phyloP scores from a whole-genome alignment of 2,113 vertebrate species.

The Syngnathoides biaculeatus region DNA sequence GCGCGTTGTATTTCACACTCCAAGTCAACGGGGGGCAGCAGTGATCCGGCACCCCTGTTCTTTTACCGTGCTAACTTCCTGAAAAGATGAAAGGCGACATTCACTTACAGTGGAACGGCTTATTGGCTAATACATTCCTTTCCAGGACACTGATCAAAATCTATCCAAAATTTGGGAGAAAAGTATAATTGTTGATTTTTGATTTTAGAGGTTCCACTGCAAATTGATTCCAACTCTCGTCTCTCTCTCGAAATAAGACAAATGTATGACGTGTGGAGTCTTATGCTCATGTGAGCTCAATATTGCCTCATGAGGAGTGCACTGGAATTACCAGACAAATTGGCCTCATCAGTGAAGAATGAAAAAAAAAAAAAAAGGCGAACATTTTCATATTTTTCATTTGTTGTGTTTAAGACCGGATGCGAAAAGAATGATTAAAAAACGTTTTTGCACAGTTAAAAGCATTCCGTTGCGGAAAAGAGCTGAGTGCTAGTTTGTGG shows the following conservation, averaged over 20 bases:
- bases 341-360: neutral
- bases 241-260: neutral
- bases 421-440: neutral
- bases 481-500: constrained; percentile 2
- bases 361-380: neutral
- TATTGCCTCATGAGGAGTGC: neutral
- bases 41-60: neutral
- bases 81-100: neutral
- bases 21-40: neutral
- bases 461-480: constrained; percentile 10
- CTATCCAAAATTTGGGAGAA: too few species aligned
- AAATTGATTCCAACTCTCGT: neutral
- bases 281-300: neutral
- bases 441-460: constrained; percentile 29
- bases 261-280: neutral
- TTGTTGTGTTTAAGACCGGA: neutral
- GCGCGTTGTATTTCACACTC: neutral
- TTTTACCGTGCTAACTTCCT: neutral
- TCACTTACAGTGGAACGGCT: neutral
- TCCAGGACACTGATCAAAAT: neutral
- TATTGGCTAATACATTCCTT: neutral
- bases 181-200: neutral
- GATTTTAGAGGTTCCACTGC: neutral
- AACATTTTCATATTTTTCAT: neutral
- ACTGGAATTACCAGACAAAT: neutral